Percentiles rank a stretch among this genome's conserved stretches.
These are phyloP conservation scores for Phalangium opilio DNA, from an alignment of 2,888 invertebrate genomes.

Conservation along the genomic window DNA sequence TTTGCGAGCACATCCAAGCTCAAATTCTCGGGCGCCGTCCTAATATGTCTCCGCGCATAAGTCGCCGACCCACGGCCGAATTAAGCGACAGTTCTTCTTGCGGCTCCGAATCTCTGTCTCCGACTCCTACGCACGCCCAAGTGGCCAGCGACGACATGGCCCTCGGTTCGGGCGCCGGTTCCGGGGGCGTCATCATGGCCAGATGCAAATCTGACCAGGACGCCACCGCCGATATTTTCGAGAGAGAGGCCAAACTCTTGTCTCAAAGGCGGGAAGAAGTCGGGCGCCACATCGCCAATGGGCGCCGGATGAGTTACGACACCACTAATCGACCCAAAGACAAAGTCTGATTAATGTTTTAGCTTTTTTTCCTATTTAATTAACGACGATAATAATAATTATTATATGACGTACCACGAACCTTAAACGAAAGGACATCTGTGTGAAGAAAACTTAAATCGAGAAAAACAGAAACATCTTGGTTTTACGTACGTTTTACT, in stretches of 20 bases:
- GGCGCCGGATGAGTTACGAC: constrained; percentile 21
- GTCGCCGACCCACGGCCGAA: constrained; percentile 45
- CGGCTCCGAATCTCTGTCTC: constrained; percentile 44
- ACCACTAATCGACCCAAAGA: constrained; percentile 2
- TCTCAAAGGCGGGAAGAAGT: constrained; percentile 13
- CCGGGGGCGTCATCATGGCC: constrained; percentile 15
- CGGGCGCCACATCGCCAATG: constrained; percentile 16
- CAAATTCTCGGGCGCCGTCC: constrained; percentile 46
- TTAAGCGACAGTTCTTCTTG: constrained; percentile 53
- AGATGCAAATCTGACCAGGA: constrained; percentile 23
- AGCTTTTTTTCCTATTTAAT: too few species aligned
- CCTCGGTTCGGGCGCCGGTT: constrained; percentile 14
- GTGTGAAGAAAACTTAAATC: too few species aligned
- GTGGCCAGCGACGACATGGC: constrained; percentile 19
- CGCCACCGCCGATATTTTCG: constrained; percentile 20
- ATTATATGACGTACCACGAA: too few species aligned
- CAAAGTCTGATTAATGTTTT: too few species aligned
- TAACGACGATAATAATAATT: too few species aligned
- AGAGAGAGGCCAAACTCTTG: constrained; percentile 19
- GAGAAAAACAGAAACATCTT: too few species aligned
- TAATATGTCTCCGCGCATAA: constrained; percentile 19
- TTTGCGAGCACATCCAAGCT: constrained; percentile 89
- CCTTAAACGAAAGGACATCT: too few species aligned
- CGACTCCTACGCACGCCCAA: constrained; percentile 21
- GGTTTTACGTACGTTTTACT: too few species aligned